phyloP scores from a whole-genome alignment of 23 tunicate species.

The Halocynthia roretzi region DNA sequence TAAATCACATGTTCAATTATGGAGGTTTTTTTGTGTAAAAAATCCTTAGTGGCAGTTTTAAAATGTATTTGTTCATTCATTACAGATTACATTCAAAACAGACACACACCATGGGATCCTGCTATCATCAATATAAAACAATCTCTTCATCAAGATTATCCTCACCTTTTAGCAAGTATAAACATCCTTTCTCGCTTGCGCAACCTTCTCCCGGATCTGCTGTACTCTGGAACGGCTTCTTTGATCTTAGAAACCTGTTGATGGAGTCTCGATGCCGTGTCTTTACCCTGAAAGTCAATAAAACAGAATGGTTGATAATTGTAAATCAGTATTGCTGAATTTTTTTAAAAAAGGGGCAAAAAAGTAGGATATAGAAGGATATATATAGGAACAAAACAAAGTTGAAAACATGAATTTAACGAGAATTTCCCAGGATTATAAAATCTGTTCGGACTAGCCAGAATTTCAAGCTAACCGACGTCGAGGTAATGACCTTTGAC shows the following conservation, averaged over 20 bases:
- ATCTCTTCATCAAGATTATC: not conserved
- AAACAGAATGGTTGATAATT: not conserved
- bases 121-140: not conserved
- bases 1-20: too few relatives aligned
- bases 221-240: slow-evolving; percentile 69
- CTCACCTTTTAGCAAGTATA: slow-evolving; percentile 53
- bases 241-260: slow-evolving; percentile 54
- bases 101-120: not conserved
- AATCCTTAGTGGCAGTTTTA: too few relatives aligned
- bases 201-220: slow-evolving; percentile 78
- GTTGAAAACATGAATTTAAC: not conserved
- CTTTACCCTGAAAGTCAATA: slow-evolving; percentile 42
- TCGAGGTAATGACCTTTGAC: too few relatives aligned
- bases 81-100: too few relatives aligned
- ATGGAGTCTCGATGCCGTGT: slow-evolving; percentile 62
- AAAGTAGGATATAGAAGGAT: not conserved
- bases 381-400: slow-evolving; percentile 9
- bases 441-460: not conserved
- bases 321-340: not conserved
- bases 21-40: too few relatives aligned
- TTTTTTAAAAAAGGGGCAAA: not conserved
- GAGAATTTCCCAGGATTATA: not conserved
- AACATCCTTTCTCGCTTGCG: slow-evolving; percentile 81
- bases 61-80: too few relatives aligned
- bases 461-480: too few relatives aligned